phyloP scores from a whole-genome alignment of 2,797 vertebrate genomes.

The Molossus molossus region DNA sequence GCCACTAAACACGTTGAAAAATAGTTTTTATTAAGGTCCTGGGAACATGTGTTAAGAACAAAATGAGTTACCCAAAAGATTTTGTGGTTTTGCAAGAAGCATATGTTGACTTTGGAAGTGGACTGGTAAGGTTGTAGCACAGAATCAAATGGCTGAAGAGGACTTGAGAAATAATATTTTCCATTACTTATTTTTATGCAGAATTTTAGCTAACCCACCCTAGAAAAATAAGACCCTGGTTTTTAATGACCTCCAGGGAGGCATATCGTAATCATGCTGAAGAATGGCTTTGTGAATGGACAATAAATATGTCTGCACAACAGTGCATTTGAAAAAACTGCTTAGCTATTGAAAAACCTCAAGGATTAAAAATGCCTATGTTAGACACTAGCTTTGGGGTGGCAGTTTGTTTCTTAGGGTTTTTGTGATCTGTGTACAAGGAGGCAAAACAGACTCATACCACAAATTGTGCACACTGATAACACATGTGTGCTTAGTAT shows the following conservation, averaged over 20 bases:
- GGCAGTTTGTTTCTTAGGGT: constrained; percentile 55
- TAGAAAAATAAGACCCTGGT: constrained; percentile 70
- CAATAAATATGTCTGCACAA: constrained; percentile 75
- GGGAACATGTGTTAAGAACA: constrained; percentile 62
- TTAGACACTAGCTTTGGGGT: constrained; percentile 60
- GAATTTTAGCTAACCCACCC: constrained; percentile 52
- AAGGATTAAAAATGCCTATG: constrained; percentile 69
- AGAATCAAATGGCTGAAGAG: constrained; percentile 57
- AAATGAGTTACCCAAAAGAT: constrained; percentile 64
- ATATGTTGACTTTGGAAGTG: constrained; percentile 26
- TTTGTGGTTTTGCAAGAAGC: constrained; percentile 38
- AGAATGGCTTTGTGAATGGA: constrained; percentile 72
- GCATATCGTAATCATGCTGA: constrained; percentile 66
- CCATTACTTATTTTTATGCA: constrained; percentile 48
- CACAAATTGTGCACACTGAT: background rate
- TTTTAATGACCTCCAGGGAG: constrained; percentile 74
- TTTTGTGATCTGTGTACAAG: background rate
- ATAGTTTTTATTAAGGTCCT: constrained; percentile 72
- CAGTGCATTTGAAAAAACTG: constrained; percentile 64
- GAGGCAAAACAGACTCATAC: constrained; percentile 54
- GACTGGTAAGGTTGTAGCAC: constrained; percentile 43
- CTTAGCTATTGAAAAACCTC: constrained; percentile 62
- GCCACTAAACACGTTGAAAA: constrained; percentile 62
- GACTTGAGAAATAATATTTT: constrained; percentile 63
- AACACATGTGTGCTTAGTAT: background rate